These are phyloP conservation scores for Melanotaenia nigrans DNA, from an alignment of 2,797 vertebrate species.

Conservation along the genomic window DNA sequence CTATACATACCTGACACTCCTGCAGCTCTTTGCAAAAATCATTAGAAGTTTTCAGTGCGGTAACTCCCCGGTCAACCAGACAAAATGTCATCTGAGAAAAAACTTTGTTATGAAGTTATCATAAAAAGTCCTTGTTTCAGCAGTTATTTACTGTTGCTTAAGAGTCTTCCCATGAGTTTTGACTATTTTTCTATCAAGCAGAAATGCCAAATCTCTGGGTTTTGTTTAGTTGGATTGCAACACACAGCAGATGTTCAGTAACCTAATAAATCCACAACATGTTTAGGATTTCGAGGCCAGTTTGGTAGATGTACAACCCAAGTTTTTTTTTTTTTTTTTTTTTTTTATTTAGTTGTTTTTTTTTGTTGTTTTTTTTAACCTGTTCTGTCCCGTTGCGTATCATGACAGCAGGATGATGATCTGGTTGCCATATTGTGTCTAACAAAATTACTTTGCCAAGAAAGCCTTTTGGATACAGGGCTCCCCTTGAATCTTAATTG, in stretches of 20 bases:
- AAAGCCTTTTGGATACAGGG: no score
- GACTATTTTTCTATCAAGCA: slow-evolving; percentile 11
- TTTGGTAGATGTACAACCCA: background rate
- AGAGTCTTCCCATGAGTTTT: slow-evolving; percentile 9
- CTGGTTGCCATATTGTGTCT: no score
- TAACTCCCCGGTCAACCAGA: slow-evolving; percentile 6
- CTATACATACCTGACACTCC: slow-evolving; percentile 2
- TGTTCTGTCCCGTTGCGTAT: no score
- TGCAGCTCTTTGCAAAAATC: background rate
- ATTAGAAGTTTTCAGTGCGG: background rate
- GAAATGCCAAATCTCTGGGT: slow-evolving; percentile 5
- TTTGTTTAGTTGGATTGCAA: background rate
- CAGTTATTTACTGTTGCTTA: slow-evolving; percentile 10
- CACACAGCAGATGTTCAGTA: background rate
- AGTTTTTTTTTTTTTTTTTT: background rate
- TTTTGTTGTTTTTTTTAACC: no score
- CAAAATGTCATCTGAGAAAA: slow-evolving; percentile 1
- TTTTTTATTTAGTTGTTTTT: background rate
- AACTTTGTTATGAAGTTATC: background rate
- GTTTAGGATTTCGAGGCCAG: slow-evolving; percentile 12
- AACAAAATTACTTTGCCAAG: no score
- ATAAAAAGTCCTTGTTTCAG: slow-evolving; percentile 3
- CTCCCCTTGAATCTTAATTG: no score
- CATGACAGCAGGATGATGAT: no score
- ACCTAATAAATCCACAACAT: slow-evolving; percentile 24